Evolutionary conservation across 2,113 vertebrate genomes (phyloP).

Genomic region (Peromyscus leucopus): DNA sequence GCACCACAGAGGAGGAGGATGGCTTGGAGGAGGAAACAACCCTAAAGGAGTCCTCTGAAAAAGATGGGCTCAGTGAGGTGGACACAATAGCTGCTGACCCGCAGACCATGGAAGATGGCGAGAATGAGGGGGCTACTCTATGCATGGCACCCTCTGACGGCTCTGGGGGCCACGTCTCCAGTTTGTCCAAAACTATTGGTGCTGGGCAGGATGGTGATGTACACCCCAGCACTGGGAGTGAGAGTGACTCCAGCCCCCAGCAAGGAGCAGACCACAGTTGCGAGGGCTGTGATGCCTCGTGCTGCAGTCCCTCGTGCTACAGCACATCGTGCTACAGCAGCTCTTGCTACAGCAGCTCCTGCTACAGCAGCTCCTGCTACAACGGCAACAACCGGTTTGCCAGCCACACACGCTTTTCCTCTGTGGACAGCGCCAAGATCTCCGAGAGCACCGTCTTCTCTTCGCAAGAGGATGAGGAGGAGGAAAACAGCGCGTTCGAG

Average conservation of each 20-base stretch:
- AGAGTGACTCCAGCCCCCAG: conserved; percentile 89
- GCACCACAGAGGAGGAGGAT: conserved; percentile 77
- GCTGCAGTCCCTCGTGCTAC: conserved; percentile 89
- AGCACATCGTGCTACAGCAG: conserved; percentile 95
- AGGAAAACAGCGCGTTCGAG: conserved; percentile 97
- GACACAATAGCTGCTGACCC: conserved; percentile 86
- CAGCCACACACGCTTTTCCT: conserved; percentile 97
- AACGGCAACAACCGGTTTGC: conserved; percentile 92
- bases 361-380: conserved; percentile 95
- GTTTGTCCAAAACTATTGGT: conserved; percentile 85
- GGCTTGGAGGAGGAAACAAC: conserved; percentile 86
- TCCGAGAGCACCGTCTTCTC: conserved; percentile 98
- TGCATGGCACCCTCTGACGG: conserved; percentile 86
- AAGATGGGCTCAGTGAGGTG: conserved; percentile 86
- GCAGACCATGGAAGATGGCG: conserved; percentile 69
- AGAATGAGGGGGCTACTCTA: conserved; percentile 83
- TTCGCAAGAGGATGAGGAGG: conserved; percentile 97
- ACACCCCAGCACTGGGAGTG: conserved; percentile 89
- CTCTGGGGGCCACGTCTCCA: conserved; percentile 89
- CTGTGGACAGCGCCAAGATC: conserved; percentile 96
- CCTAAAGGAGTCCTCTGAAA: conserved; percentile 85
- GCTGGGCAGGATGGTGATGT: conserved; percentile 89
- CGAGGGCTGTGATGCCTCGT: conserved; percentile 93
- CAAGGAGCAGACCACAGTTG: conserved; percentile 92
- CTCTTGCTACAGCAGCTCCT: conserved; percentile 96